phyloP scores from a whole-genome alignment of 2,888 invertebrate genomes.

The Itoplectis maculator region DNA sequence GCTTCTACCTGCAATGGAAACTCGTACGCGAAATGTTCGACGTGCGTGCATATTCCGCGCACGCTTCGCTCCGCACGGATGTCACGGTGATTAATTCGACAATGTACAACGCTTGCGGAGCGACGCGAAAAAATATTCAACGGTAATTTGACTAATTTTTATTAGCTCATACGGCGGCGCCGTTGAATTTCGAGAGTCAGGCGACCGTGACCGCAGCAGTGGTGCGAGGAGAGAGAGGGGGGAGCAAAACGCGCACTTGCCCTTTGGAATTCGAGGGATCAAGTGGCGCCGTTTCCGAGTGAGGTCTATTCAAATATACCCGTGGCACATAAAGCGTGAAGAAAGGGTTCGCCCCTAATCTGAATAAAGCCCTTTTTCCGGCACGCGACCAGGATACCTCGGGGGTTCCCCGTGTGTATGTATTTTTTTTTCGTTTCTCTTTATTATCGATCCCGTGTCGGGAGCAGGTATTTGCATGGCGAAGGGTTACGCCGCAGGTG shows the following conservation, averaged over 20 bases:
- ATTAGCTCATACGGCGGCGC: neutral
- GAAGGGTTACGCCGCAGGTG: conserved; percentile 77
- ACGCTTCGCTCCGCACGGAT: no score
- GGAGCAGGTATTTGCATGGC: conserved; percentile 72
- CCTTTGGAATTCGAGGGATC: conserved; percentile 65
- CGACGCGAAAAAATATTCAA: neutral
- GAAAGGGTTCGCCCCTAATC: conserved; percentile 76
- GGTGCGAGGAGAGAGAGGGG: neutral
- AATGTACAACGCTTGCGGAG: neutral
- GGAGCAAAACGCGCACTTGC: conserved; percentile 55
- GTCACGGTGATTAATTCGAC: neutral
- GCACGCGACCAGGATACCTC: conserved; percentile 71
- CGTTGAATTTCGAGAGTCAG: conserved; percentile 4
- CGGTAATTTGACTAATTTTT: conserved; percentile 9
- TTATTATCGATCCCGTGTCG: conserved; percentile 75
- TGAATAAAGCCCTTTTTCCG: conserved; percentile 82
- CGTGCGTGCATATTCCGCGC: no score
- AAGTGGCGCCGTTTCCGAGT: conserved; percentile 57
- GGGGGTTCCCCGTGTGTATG: conserved; percentile 12
- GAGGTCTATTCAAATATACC: conserved; percentile 66
- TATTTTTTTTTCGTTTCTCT: conserved; percentile 54
- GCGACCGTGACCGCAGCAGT: conserved; percentile 13
- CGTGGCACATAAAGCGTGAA: conserved; percentile 56
- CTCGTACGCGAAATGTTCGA: no score
- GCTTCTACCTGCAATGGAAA: no score